Conservation (phyloP, 1,140 invertebrate genomes). For the Temnothorax nylanderi region DNA sequence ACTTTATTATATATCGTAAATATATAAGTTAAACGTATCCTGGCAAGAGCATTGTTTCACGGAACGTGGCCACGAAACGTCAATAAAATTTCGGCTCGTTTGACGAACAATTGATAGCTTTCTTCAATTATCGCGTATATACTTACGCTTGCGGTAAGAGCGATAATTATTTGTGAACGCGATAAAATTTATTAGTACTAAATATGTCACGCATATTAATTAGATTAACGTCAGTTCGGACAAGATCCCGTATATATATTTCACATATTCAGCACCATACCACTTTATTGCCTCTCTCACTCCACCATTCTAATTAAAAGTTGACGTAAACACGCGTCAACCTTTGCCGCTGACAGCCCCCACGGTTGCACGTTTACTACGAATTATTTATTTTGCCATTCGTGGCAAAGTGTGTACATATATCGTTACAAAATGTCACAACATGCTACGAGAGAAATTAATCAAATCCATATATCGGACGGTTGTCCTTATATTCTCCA, state of each 20-base stretch:
- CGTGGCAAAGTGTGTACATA: neutral
- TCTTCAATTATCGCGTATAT: neutral
- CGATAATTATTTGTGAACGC: neutral
- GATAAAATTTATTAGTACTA: constrained; percentile 35
- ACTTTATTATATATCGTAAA: neutral
- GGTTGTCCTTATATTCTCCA: neutral
- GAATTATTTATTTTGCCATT: neutral
- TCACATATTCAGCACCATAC: constrained; percentile 12
- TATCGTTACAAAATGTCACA: constrained; percentile 5
- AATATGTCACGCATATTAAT: constrained; percentile 35
- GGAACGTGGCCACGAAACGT: neutral
- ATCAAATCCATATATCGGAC: neutral
- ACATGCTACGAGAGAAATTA: neutral
- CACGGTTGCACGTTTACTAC: constrained; percentile 1
- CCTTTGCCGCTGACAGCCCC: constrained; percentile 10
- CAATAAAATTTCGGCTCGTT: neutral
- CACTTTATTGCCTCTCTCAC: neutral
- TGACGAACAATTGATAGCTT: neutral
- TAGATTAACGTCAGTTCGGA: constrained; percentile 19
- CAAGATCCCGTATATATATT: constrained; percentile 31
- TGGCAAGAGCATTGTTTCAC: neutral
- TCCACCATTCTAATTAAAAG: constrained; percentile 36
- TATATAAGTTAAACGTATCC: neutral
- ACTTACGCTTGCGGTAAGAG: neutral
- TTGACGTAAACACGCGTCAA: constrained; percentile 40